These are phyloP conservation scores for Hydra vulgaris DNA, from an alignment of 30 jellyfish, hydroid and myxozoan genomes.

Conservation along the genomic window DNA sequence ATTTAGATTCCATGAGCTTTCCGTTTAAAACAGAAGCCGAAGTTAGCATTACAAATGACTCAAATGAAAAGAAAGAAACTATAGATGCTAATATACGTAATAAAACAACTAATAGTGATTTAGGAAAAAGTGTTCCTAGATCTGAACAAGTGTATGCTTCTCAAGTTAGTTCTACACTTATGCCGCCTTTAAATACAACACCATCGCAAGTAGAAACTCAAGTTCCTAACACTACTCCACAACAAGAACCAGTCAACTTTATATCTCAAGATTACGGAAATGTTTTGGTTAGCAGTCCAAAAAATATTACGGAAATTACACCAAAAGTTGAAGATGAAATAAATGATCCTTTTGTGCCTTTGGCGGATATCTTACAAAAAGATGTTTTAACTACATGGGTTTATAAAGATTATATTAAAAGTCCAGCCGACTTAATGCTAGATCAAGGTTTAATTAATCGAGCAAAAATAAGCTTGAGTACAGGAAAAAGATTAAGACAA, in stretches of 20 bases:
- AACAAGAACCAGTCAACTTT: not conserved
- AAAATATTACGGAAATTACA: not conserved
- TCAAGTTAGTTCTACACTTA: not conserved
- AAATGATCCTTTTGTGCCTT: not conserved
- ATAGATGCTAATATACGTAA: not conserved
- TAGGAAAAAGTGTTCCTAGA: not conserved
- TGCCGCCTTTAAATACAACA: not conserved
- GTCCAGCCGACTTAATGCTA: constrained; percentile 42
- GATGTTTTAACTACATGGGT: constrained; percentile 45
- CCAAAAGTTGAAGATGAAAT: not conserved
- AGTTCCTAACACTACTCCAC: not conserved
- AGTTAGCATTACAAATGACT: not conserved
- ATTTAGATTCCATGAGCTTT: not conserved
- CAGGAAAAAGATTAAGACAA: constrained; percentile 23
- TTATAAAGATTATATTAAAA: constrained; percentile 36
- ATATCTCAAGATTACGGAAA: not conserved
- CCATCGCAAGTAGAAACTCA: not conserved
- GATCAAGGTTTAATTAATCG: constrained; percentile 59
- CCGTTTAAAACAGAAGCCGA: not conserved
- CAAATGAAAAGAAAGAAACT: not conserved
- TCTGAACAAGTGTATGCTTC: not conserved
- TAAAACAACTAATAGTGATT: not conserved
- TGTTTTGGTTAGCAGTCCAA: not conserved
- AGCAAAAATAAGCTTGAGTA: constrained; percentile 29
- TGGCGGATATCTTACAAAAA: constrained; percentile 27